phyloP scores from a whole-genome alignment of 1,140 invertebrate species.

The Nebria ingens region DNA sequence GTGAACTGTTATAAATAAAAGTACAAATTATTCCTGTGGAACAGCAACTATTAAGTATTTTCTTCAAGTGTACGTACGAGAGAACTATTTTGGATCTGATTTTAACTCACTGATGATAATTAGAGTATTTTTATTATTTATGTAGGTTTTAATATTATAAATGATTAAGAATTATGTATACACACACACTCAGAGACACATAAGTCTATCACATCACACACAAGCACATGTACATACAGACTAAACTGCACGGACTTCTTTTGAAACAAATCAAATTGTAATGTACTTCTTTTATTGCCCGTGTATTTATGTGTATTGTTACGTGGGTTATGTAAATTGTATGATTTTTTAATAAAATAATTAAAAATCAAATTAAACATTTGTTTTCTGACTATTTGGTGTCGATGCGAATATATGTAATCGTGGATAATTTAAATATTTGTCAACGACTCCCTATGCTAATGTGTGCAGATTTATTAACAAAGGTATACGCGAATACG shows the following conservation, averaged over 20 bases:
- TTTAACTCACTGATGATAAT: not conserved
- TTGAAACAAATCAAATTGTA: not conserved
- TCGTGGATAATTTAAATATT: no score
- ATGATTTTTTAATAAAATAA: not conserved
- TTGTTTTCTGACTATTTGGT: no score
- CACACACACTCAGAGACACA: not conserved
- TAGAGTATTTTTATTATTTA: not conserved
- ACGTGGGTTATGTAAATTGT: not conserved
- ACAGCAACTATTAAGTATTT: not conserved
- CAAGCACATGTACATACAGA: not conserved
- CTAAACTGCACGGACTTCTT: no score
- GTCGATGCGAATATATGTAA: no score
- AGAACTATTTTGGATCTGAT: not conserved
- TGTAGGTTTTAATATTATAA: not conserved
- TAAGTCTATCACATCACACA: not conserved
- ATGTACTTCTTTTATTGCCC: not conserved
- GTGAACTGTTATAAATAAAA: not conserved
- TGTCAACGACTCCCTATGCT: no score
- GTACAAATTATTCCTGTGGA: not conserved
- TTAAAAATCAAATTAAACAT: no score
- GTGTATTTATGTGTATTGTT: not conserved
- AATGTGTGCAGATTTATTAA: no score
- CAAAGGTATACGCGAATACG: no score
- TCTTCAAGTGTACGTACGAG: no score
- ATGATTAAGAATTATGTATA: no score